These are phyloP conservation scores for Centroberyx gerrardi DNA, from an alignment of 2,797 vertebrate genomes.

Conservation along the genomic window DNA sequence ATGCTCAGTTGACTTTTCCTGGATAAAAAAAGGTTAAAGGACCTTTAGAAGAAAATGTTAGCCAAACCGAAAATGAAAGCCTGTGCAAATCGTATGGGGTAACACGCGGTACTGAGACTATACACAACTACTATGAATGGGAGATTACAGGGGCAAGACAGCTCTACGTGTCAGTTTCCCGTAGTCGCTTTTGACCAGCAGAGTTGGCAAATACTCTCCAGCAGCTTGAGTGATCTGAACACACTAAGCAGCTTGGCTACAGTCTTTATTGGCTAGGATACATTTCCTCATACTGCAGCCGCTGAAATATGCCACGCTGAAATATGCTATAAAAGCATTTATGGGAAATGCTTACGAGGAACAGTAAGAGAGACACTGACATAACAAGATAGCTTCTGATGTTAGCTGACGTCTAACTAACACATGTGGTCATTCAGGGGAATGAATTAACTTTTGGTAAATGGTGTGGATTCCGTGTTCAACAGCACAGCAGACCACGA, in stretches of 20 bases:
- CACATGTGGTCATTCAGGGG: not conserved
- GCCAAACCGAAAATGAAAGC: not conserved
- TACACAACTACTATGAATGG: slow-evolving; percentile 11
- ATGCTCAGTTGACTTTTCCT: too few relatives aligned
- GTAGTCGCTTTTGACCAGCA: slow-evolving; percentile 44
- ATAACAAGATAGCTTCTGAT: not conserved
- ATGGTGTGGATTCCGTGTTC: not conserved
- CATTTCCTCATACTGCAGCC: not conserved
- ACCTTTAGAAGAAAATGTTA: fast-evolving
- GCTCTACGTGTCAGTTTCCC: slow-evolving; percentile 84
- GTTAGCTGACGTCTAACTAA: slow-evolving; percentile 1
- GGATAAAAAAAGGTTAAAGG: not conserved
- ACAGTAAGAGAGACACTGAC: not conserved
- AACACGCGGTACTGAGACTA: not conserved
- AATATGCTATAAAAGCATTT: not conserved
- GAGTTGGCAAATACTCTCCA: not conserved
- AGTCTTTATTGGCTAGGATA: not conserved
- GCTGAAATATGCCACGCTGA: not conserved
- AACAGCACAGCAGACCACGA: not conserved
- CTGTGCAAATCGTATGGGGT: not conserved
- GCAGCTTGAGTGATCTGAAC: not conserved
- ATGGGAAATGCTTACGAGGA: not conserved
- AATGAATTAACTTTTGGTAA: not conserved
- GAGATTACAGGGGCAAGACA: slow-evolving; percentile 48
- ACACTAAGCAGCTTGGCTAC: not conserved